These are phyloP conservation scores for Chymomyza procnemis DNA, from an alignment of 2,888 invertebrate genomes.

Conservation along the genomic window DNA sequence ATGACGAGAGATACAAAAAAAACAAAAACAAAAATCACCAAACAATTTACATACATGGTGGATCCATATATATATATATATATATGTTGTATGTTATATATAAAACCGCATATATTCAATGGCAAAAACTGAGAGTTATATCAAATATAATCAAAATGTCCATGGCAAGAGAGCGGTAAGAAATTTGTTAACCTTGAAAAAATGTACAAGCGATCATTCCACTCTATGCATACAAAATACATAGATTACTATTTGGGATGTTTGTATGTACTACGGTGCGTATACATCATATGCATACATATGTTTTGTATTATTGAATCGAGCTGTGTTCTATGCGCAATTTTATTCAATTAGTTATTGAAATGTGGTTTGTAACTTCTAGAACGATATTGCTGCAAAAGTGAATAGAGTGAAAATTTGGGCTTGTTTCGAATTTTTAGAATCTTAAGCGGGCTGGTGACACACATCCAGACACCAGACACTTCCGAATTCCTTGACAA, in stretches of 20 bases:
- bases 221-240: conserved; percentile 69
- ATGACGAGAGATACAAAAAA: not conserved
- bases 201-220: conserved; percentile 69
- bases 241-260: conserved; percentile 6
- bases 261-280: not conserved
- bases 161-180: conserved; percentile 21
- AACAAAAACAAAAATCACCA: conserved; percentile 28
- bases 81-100: not conserved
- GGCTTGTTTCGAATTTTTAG: too few relatives aligned
- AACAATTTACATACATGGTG: conserved; percentile 30
- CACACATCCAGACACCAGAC: too few relatives aligned
- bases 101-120: conserved; percentile 1
- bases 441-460: too few relatives aligned
- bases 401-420: not conserved
- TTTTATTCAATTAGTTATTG: conserved; percentile 4
- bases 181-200: conserved; percentile 66
- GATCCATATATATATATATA: not conserved
- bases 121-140: conserved; percentile 39
- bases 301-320: conserved; percentile 59
- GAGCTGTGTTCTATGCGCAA: conserved; percentile 53
- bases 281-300: conserved; percentile 7
- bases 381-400: not conserved
- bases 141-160: conserved; percentile 7
- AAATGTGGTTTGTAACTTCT: not conserved
- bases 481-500: too few relatives aligned